These are phyloP conservation scores for Nibea coibor DNA, from an alignment of 2,113 vertebrate genomes.

Conservation along the genomic window DNA sequence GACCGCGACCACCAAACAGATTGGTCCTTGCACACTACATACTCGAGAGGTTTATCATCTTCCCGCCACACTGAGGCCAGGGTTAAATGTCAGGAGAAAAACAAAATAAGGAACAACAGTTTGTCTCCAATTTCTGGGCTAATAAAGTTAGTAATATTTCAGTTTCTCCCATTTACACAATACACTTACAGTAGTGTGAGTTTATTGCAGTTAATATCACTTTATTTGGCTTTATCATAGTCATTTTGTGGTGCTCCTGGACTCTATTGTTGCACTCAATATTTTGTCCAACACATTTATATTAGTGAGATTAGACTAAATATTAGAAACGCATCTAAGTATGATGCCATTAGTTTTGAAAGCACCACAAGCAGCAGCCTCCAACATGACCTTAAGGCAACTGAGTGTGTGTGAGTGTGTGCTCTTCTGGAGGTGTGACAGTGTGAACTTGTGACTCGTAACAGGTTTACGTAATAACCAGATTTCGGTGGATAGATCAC, in stretches of 20 bases:
- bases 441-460: neutral
- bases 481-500: neutral
- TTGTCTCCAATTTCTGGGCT: slow-evolving; percentile 2
- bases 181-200: neutral
- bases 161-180: neutral
- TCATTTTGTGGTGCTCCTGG: neutral
- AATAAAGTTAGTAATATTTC: neutral
- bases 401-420: neutral
- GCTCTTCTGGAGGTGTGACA: neutral
- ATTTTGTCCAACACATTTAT: neutral
- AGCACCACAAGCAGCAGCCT: neutral
- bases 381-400: neutral
- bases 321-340: neutral
- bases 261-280: neutral
- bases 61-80: neutral
- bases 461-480: neutral
- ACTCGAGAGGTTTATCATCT: neutral
- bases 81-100: neutral
- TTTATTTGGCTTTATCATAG: neutral
- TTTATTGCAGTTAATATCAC: neutral
- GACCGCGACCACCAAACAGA: neutral
- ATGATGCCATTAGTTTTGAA: neutral
- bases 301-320: neutral
- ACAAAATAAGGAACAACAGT: neutral
- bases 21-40: neutral